Base-by-base conservation (phyloP, 2,113 vertebrate genomes). In the Cyprinodon tularosa region DNA sequence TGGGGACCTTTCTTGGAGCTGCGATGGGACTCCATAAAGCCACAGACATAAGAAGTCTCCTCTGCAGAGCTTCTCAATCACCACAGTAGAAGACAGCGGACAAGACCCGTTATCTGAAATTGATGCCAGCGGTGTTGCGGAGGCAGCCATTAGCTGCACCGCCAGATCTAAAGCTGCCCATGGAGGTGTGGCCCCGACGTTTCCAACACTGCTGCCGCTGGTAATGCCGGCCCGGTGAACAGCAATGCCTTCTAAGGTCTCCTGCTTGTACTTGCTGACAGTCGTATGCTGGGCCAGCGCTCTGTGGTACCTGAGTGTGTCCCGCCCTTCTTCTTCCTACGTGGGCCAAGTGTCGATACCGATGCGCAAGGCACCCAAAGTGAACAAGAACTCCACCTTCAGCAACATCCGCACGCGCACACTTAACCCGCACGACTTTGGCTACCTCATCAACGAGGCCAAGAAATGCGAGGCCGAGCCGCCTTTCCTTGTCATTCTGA, bases 201-300 rank as follows among this genome's bases (percentile, higher is more conserved):
- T 84, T 72, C 76, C 86, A 53, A 47, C 65, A 37, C 86, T 47
- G 72, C 83, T 64, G 74, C 83, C 75, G 48, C 79, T 82, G 80
- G 68, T 90, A 64, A 90, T 61, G 59, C 78, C 81, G 91, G 89
- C 88, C 90, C 76, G 89, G 88, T 85, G 87, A 90, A 67, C 87
- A 91, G 93, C 93, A 91, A 99, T 99, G 98, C 95, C 97, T 94
- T 99, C 98, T 42, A 99, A 98, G 88, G 97, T 99, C 84, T 99
- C 97, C 59, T 99, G 97, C 88, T 90, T 99, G 10, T 99, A 99
- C 37, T 79, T 99, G 84, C 91, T 99, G 94, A 99, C 98, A 38
- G 98, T 99, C 72, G 95, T 99, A 87, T 98, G 97, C 84, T 99
- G 98, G 97, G 98, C 98, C 88, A 99, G 97, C 0, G 98, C 97